phyloP scores from a whole-genome alignment of 2,113 vertebrate genomes.

The Ranitomeya imitator region DNA sequence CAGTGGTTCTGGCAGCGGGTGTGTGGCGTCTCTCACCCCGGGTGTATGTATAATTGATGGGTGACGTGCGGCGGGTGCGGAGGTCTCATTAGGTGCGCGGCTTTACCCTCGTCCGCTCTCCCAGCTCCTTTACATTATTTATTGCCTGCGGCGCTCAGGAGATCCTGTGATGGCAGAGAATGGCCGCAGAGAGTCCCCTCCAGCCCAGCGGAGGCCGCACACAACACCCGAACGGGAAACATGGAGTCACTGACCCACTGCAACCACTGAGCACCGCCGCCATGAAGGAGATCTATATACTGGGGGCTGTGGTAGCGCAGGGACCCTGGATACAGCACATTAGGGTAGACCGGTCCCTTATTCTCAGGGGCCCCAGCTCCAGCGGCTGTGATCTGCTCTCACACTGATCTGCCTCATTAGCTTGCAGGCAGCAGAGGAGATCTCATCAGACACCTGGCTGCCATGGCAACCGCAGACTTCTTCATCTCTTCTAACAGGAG shows the following conservation, averaged over 20 bases:
- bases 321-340: too few species aligned
- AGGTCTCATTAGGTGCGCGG: constrained; percentile 11
- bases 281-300: too few species aligned
- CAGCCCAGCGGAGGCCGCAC: neutral
- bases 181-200: neutral
- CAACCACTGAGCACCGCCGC: too few species aligned
- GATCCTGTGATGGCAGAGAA: neutral
- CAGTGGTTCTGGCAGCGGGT: neutral
- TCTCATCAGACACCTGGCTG: constrained; percentile 43
- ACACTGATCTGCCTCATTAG: constrained; percentile 1
- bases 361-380: too few species aligned
- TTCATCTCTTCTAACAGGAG: neutral
- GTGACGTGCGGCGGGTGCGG: neutral
- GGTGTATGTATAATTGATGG: constrained; percentile 38
- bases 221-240: too few species aligned
- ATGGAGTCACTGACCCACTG: too few species aligned
- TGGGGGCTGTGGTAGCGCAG: too few species aligned
- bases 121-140: constrained; percentile 28
- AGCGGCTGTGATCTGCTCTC: neutral
- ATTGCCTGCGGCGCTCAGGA: constrained; percentile 4
- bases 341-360: too few species aligned
- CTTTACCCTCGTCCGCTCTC: neutral
- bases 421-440: constrained; percentile 22
- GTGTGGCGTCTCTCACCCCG: neutral
- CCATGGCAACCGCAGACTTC: constrained; percentile 39